Base-by-base conservation (phyloP, 53 echinoderm and acorn worm species). In the Mesocentrotus franciscanus region DNA sequence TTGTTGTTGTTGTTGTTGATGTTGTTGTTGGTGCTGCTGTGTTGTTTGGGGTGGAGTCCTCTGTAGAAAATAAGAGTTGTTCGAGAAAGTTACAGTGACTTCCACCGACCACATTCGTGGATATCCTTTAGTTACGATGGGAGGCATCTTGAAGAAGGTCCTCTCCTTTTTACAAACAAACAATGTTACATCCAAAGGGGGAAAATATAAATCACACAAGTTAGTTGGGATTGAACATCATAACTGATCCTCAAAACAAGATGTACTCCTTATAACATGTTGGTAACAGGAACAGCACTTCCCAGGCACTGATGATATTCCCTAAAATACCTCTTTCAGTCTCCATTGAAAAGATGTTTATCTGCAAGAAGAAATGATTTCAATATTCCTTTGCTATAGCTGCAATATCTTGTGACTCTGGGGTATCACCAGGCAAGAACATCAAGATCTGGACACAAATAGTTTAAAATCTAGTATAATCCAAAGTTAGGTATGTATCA, bases 21-120 rank as follows among this genome's bases (percentile, higher is more conserved):
- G 92, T 33, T 91, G 91, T 32, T 91, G 91, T 5, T 91, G 95
- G 72, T 95, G 95, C 61, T 94, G 95, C 16, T 96, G 61, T 92
- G 92, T 68, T 42, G 95, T 97, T 96, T 97, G 97, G 49, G 97
- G 97, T n/a, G 96, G 61, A 93, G 96, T 96, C 61, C 97, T 96
- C 97, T 97, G 96, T 68, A 95, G 79, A 56, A 91, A 64, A 89
- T 35, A 95, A 97, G 85, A 92, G 17, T 61, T 61, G 39, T 94
- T 79, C 20, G 94, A 79, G 61, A 94, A 94, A 26, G 83, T 94
- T 79, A 94, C 94, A 66, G 94, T 94, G 36, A 94, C 94, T 83
- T 94, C 94, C 81, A 94, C 94, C 14, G 94, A 94, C 94, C 94
- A 94, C 94, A 94, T 79, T 10, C 94, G 60, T 24, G 83, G 94